Evolutionary conservation across 2,797 vertebrate genomes (phyloP).

Genomic region (Acipenser oxyrinchus): DNA sequence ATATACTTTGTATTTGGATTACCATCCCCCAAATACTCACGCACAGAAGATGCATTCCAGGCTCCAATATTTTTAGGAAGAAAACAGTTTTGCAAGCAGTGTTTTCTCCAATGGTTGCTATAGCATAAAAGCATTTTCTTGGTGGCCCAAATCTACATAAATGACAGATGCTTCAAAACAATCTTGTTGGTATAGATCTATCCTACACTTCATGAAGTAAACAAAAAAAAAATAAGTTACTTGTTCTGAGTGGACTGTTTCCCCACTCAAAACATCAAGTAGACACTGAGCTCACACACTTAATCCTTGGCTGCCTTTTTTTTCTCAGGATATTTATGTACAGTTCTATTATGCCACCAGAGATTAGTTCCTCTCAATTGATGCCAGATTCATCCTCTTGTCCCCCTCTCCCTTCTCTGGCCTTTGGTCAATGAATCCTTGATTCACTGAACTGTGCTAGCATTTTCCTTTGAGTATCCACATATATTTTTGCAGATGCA

Average conservation of each 20-base stretch:
- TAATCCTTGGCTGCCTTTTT: constrained; percentile 39
- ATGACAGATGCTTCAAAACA: too few species aligned
- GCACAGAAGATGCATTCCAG: too few species aligned
- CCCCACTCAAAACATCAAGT: constrained; percentile 29
- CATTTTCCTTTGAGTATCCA: constrained; percentile 43
- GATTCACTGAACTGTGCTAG: constrained; percentile 39
- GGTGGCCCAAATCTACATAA: too few species aligned
- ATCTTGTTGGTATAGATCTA: too few species aligned
- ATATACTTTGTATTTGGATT: too few species aligned
- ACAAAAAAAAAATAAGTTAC: constrained; percentile 15
- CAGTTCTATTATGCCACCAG: constrained; percentile 60
- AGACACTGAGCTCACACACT: constrained; percentile 29
- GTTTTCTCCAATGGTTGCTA: too few species aligned
- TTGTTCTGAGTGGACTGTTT: constrained; percentile 34
- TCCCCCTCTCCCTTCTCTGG: constrained; percentile 39
- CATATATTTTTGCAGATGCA: constrained; percentile 42
- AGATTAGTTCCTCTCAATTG: constrained; percentile 58
- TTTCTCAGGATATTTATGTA: constrained; percentile 60
- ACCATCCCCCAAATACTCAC: too few species aligned
- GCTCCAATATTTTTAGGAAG: too few species aligned
- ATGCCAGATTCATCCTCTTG: constrained; percentile 48
- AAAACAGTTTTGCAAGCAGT: too few species aligned
- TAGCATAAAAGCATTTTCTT: too few species aligned
- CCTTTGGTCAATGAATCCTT: constrained; percentile 45
- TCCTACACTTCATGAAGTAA: too few species aligned